Evolutionary conservation across 2,797 vertebrate species (phyloP).

Genomic region (Eulemur rubriventer): DNA sequence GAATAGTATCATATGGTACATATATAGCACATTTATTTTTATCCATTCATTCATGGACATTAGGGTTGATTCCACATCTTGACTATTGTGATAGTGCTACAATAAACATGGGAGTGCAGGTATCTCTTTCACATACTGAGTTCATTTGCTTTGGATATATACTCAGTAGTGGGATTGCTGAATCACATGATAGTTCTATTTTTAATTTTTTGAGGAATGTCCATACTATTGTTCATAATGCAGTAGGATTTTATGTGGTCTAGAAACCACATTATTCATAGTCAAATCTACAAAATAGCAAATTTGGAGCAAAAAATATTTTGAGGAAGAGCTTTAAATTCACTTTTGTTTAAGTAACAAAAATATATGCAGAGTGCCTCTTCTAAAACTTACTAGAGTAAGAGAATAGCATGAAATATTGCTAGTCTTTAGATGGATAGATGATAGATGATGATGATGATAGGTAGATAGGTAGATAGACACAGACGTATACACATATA

Average conservation of each 20-base stretch:
- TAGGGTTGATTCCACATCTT: background rate
- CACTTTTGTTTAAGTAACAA: background rate
- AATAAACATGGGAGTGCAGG: background rate
- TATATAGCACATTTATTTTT: background rate
- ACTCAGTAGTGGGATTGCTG: background rate
- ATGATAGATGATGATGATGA: background rate
- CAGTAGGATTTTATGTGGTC: background rate
- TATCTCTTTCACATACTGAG: background rate
- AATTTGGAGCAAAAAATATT: background rate
- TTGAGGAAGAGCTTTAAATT: background rate
- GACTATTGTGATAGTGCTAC: background rate
- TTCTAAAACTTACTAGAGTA: background rate
- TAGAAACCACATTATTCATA: conserved; percentile 40
- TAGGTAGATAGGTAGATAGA: background rate
- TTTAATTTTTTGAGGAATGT: background rate
- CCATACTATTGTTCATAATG: background rate
- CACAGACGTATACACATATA: background rate
- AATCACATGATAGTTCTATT: background rate
- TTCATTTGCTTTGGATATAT: background rate
- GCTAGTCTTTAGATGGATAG: background rate
- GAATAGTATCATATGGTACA: background rate
- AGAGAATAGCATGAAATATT: background rate
- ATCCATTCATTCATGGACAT: background rate
- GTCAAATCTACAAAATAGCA: background rate
- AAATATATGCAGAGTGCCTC: background rate